Conservation (phyloP, 2,888 invertebrate species). For the Oscheius sp. region DNA sequence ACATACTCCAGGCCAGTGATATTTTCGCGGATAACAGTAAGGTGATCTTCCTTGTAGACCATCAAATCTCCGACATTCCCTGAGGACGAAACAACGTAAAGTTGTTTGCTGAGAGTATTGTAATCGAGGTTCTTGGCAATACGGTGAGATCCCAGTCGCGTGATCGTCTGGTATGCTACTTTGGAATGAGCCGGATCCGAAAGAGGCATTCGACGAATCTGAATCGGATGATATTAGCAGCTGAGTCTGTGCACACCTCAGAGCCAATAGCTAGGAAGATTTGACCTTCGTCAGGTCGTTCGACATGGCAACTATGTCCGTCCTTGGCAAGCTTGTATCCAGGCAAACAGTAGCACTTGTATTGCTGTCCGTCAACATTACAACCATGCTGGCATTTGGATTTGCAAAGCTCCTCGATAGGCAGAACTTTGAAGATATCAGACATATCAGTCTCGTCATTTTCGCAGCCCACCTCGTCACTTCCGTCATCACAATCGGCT, state of each 20-base stretch:
- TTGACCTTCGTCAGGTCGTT: slow-evolving; percentile 37
- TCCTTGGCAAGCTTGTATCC: slow-evolving; percentile 55
- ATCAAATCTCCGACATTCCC: slow-evolving; percentile 34
- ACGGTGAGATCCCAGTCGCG: slow-evolving; percentile 38
- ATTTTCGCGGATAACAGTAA: slow-evolving; percentile 48
- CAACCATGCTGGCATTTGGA: slow-evolving; percentile 88
- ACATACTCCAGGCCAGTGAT: slow-evolving; percentile 50
- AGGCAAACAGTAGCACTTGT: slow-evolving; percentile 55
- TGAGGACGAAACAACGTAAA: slow-evolving; percentile 33
- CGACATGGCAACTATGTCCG: slow-evolving; percentile 48
- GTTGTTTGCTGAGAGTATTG: slow-evolving; percentile 36
- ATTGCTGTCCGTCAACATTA: slow-evolving; percentile 81
- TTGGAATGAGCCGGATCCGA: slow-evolving; percentile 31
- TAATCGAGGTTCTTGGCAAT: slow-evolving; percentile 40
- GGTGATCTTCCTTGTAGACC: slow-evolving; percentile 40
- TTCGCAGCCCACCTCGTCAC: slow-evolving; percentile 47
- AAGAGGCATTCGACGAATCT: slow-evolving; percentile 44
- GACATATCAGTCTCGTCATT: slow-evolving; percentile 29
- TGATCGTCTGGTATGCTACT: slow-evolving; percentile 36
- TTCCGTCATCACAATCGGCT: slow-evolving; percentile 53
- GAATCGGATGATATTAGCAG: not conserved
- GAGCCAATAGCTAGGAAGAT: slow-evolving; percentile 44
- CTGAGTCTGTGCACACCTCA: slow-evolving; percentile 26
- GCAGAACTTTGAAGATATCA: not conserved
- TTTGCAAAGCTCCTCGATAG: not conserved